Base-by-base conservation (phyloP, 2,113 vertebrate species). In the Leptobrachium leishanense region DNA sequence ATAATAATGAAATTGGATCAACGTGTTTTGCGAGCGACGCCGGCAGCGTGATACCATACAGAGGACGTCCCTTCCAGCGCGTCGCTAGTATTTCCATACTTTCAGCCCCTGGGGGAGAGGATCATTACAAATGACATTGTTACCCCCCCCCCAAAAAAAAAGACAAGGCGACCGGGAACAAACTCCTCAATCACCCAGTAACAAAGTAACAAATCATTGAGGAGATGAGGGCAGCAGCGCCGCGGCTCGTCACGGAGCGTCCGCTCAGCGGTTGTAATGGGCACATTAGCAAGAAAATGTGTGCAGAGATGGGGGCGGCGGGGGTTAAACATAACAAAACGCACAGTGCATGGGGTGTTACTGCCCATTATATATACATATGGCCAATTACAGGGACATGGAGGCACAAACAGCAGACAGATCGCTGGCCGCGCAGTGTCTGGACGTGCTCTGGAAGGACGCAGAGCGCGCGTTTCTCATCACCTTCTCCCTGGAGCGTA, bases 361-460 rank as follows among this genome's bases (percentile, higher is more conserved):
- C 11, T 20, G 66, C 75, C 43, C 59, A 77, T 77, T 77, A 77
- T 50, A 64, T 57, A 71, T 78, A n/a, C 76, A 78, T 71, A 78
- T n/a, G 43, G 68, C 43, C 76, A 78, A 78, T 78, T 78, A 78
- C 20, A 70, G 9, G 55, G 7, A 40, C 44, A 59, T 77, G 63
- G 70, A 70, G 70, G 76, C 63, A 70, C 55, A 57, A 75, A 46
- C 53, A 43, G 43, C 73, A 76, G 70, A 68, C 75, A 77, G 76
- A 70, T 77, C 63, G 76, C 43, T 6, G 76, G 6, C 41, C 66
- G 46, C 40, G 59, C 67, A 77, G 70, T 77, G 76, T 77, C 40
- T 41, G 43, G 2, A 10, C 11, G 43, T 54, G 40, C 12, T 2
- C 43, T 11, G 44, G 12, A 39, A 64, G 15, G 72, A 40, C 15